Evolutionary conservation across 1,140 invertebrate species (phyloP).

Genomic region (Doryteuthis pealeii): DNA sequence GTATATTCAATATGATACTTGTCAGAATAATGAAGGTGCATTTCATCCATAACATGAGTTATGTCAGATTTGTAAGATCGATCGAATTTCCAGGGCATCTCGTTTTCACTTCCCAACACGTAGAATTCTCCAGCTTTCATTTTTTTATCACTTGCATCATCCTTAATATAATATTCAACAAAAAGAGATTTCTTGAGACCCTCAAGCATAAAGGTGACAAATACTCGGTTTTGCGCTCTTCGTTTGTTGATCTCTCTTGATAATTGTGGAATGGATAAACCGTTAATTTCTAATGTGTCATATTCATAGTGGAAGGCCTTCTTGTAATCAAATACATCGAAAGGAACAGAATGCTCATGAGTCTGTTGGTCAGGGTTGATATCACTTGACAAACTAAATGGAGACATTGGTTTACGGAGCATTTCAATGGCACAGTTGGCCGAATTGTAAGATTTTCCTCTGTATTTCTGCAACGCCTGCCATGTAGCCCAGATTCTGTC

Average conservation of each 20-base stretch:
- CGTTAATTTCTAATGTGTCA: slow-evolving; percentile 28
- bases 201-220: slow-evolving; percentile 30
- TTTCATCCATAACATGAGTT: slow-evolving; percentile 18
- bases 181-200: slow-evolving; percentile 26
- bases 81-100: slow-evolving; percentile 30
- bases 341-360: slow-evolving; percentile 26
- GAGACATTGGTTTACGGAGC: slow-evolving; percentile 20
- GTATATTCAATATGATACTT: slow-evolving; percentile 18
- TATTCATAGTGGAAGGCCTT: slow-evolving; percentile 28
- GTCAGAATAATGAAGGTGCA: slow-evolving; percentile 21
- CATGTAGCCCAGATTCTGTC: slow-evolving; percentile 37
- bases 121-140: slow-evolving; percentile 31
- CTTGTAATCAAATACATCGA: slow-evolving; percentile 25
- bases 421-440: slow-evolving; percentile 30
- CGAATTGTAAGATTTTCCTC: slow-evolving; percentile 26
- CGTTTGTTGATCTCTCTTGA: slow-evolving; percentile 15
- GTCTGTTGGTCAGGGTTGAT: slow-evolving; percentile 17
- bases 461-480: slow-evolving; percentile 31
- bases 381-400: slow-evolving; percentile 10
- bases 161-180: slow-evolving; percentile 13
- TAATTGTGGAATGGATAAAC: slow-evolving; percentile 21
- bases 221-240: slow-evolving; percentile 19
- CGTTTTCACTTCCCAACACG: slow-evolving; percentile 27
- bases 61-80: slow-evolving; percentile 32
- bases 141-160: neutral